Base-by-base conservation (phyloP, 1,140 invertebrate genomes). In the Papilio aristodemus region DNA sequence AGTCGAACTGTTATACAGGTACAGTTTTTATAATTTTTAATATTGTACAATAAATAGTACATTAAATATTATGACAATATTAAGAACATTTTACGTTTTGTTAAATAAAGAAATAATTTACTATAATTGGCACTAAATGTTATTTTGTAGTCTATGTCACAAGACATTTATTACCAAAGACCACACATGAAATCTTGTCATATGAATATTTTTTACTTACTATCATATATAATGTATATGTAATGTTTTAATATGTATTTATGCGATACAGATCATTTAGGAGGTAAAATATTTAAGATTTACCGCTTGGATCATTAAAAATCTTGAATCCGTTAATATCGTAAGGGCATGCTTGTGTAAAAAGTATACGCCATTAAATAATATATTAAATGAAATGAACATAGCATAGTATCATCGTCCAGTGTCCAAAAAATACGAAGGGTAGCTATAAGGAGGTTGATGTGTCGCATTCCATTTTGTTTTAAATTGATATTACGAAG, bases 21-120 rank as follows among this genome's bases (percentile, higher is more conserved):
- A 54, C 46, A 54, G 10, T 11, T 25, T 11, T 54, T 54, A 22
- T 22, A 22, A 9, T 13, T 11, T 54, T 13, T 5, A 11, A 8
- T 10, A 54, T 54, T 54, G 46, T 10, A 54, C 46, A 54, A 54
- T 54, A 54, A 54, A 46, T 46, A 17, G 41, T 17, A 46, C 41
- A 46, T 46, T 14, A 17, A 46, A 19, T 54, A 25, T 3, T 54
- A 22, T 22, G 22, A 54, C 17, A 9, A 46, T 9, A 46, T 19
- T 46, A 46, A 19, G 14, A 22, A 17, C 41, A 43, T 41, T n/a
- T 46, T 25, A 14, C 19, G 46, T 22, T 1, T 0, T 9, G 10
- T 0, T 22, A 54, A 13, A 25, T 8, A 3, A 25, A 19, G 43
- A 9, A 46, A 46, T 17, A 7, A 17, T 7, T 17, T 32, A 6